Evolutionary conservation across 2,113 vertebrate species (phyloP), one percentile per base, ranked within the genome.

Genomic region (Sula dactylatra): DNA sequence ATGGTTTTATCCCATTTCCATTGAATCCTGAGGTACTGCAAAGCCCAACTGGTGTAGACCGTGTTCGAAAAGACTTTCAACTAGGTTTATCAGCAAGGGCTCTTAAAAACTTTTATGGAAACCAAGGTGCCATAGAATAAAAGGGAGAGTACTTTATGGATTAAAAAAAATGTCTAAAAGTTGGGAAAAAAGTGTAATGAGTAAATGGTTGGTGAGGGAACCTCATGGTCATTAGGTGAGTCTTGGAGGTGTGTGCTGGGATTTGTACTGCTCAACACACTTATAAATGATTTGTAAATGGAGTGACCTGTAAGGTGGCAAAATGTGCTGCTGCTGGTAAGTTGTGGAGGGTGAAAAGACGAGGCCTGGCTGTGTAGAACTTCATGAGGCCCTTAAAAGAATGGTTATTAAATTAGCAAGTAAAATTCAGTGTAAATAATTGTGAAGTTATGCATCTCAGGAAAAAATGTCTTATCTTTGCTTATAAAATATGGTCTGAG

Each of bases 21-120:
- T 3, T 7, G 58, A 65, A 21, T 34, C 31, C 70, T 34, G 25
- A 47, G 47, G 4, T 16, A 6, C 29, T 55, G 2, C 62, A 83
- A 29, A 82, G 26, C 36, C 36, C 67, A 34, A 0, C 26, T 62
- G 34, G 2, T n/a, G 3, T 2, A 12, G 26, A 10, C 4, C 3
- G 1, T 21, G 5, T 54, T 74, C 40, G 16, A 16, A 64, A 36
- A 73, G 36, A 49, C 13, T 88, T 79, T 36, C 8, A 2, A 2
- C 22, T 44, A 45, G 14, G 4, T 62, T 70, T 72, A 31, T 44
- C 36, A 62, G 5, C 29, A 55, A 56, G 25, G 62, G 7, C 18
- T 59, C 44, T 50, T 52, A 29, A 65, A 83, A 56, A 9, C 13
- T 84, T 6, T 36, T 61, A 10, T 4, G 25, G 47, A 67, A 81